Base-by-base conservation (phyloP, 2,113 vertebrate genomes). In the Plecturocebus donacophilus region DNA sequence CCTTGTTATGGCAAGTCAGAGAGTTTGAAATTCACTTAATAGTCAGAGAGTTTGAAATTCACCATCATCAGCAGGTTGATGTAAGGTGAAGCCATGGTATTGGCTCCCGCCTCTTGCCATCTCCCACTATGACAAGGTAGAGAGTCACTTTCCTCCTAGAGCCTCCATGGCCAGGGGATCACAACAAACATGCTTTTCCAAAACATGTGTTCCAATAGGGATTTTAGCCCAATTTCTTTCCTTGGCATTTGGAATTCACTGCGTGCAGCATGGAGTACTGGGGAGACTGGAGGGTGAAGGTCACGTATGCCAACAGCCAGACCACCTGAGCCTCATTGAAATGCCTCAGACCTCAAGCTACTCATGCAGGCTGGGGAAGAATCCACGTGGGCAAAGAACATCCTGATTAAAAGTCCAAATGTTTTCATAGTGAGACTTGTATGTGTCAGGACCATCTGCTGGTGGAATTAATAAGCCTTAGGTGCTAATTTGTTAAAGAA, bases 361-460 rank as follows among this genome's bases (percentile, higher is more conserved):
- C 38, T 90, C 58, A 71, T 58, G 35, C 81, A 49, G 19, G 25
- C 14, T 32, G 35, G 38, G 94, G 79, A 95, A 71, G 79, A 90
- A 87, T 17, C 49, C 40, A 76, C 0, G 5, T 8, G 66, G 76
- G 52, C 49, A 40, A 56, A 94, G 40, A 90, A 82, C 38, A 49
- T 25, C n/a, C 52, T 83, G 71, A 95, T 96, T 94, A 93, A 97
- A 96, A 90, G 93, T 73, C 73, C 77, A 86, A 84, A 81, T 25
- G 2, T 61, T 91, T 96, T 49, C 61, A n/a, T 4, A 40, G 91
- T 73, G 89, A 89, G 93, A 82, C 77, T 76, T 66, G 8, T 80
- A 64, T 25, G 79, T 91, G 89, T 94, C 91, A 89, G 66, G 82
- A 79, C 96, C 97, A 94, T 91, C 96, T 97, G 91, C 14, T 52